Conservation (phyloP, 2,888 invertebrate genomes). For the Myathropa florea region DNA sequence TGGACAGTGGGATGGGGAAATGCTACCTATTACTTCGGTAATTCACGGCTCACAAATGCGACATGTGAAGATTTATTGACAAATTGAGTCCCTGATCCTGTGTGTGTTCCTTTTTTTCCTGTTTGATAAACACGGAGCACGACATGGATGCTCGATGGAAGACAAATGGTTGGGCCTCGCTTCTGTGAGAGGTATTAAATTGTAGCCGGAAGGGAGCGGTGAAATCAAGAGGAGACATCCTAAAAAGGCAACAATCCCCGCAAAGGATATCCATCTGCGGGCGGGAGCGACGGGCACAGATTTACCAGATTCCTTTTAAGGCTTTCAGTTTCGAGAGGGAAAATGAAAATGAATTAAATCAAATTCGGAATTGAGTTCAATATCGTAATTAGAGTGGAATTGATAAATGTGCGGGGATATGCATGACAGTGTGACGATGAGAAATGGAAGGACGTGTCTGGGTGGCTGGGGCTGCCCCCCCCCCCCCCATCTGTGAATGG, state of each 20-base stretch:
- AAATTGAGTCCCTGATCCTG: slow-evolving; percentile 44
- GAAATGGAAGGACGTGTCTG: neutral
- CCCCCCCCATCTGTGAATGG: neutral
- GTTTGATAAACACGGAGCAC: neutral
- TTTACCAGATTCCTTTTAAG: slow-evolving; percentile 15
- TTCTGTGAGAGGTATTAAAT: slow-evolving; percentile 37
- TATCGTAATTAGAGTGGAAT: slow-evolving; percentile 59
- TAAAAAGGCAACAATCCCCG: neutral
- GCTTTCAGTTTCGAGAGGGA: slow-evolving; percentile 1
- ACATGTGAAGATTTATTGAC: slow-evolving; percentile 57
- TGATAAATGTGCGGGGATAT: slow-evolving; percentile 50
- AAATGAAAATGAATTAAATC: slow-evolving; percentile 54
- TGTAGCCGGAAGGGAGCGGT: neutral
- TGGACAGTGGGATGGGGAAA: too few relatives aligned
- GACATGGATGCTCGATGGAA: slow-evolving; percentile 32
- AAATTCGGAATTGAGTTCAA: slow-evolving; percentile 42
- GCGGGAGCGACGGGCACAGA: too few relatives aligned
- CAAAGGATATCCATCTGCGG: neutral
- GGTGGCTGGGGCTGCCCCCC: too few relatives aligned
- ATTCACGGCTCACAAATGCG: slow-evolving; percentile 44
- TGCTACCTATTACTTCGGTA: neutral
- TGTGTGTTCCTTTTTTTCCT: neutral
- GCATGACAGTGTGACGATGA: slow-evolving; percentile 21
- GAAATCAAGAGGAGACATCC: too few relatives aligned
- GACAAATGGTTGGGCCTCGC: slow-evolving; percentile 53